Conservation (phyloP, 2,888 invertebrate species). For the Muschampia plurimacula region DNA sequence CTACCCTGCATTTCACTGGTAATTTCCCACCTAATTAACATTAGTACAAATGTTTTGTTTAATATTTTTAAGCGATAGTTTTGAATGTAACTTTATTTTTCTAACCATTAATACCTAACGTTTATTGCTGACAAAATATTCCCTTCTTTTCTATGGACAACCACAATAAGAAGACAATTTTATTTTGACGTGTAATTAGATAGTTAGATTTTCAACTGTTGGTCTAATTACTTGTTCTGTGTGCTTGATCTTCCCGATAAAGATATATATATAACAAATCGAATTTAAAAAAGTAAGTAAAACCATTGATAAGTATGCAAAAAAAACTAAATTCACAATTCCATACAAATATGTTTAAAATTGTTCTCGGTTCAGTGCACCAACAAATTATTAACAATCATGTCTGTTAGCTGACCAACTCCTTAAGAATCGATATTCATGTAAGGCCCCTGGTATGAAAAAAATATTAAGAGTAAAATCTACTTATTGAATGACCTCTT, state of each 20-base stretch:
- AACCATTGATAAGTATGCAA: too few species aligned
- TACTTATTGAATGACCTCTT: too few species aligned
- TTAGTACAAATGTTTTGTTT: conserved; percentile 25
- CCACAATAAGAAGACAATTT: neutral
- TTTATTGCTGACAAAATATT: neutral
- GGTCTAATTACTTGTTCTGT: neutral
- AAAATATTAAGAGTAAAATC: too few species aligned
- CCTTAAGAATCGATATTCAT: too few species aligned
- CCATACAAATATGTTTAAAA: too few species aligned
- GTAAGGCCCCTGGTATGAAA: too few species aligned
- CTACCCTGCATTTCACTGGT: conserved; percentile 22
- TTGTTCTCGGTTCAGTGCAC: too few species aligned
- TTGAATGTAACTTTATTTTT: neutral
- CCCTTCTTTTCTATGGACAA: neutral
- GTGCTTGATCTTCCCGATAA: neutral
- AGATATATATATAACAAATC: neutral
- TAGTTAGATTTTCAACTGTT: neutral
- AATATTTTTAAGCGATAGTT: neutral
- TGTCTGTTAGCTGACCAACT: too few species aligned
- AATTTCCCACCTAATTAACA: conserved; percentile 31
- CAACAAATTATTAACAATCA: too few species aligned
- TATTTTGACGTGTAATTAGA: neutral
- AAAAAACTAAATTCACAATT: too few species aligned
- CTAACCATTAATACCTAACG: neutral
- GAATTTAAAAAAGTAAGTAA: neutral